Base-by-base conservation (phyloP, 1,140 invertebrate species). In the Lordiphosa mommai region DNA sequence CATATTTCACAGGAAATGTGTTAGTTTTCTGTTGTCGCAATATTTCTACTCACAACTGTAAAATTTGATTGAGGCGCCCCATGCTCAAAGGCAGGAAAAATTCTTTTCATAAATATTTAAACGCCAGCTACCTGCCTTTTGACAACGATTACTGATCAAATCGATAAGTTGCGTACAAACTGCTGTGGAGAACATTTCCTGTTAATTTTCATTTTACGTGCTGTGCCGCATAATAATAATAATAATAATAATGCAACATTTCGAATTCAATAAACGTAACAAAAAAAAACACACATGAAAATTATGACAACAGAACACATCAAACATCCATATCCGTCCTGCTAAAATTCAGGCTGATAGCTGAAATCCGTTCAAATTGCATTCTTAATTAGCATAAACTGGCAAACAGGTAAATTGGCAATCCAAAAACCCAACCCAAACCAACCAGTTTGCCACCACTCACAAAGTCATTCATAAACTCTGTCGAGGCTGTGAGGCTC, bases 321-420 rank as follows among this genome's bases (percentile, higher is more conserved):
- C 40, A 43, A 10, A 27, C 10, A 27, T 20, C 13, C 29, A 44
- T 57, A 48, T 57, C 20, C 27, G 30, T 49, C 63, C 48, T 66
- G 61, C 30, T 37, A 65, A 50, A 70, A 65, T 49, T 17, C 29
- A 16, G 32, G 12, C 10, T 29, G 8, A 38, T 49, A 64, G 17
- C 44, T 58, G 5, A 55, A 68, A 72, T 63, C 41, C 36, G 9
- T 29, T 30, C 60, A 70, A 58, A 79, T 79, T 79, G 58, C 56
- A 59, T 51, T 82, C 33, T 70, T 80, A 79, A 82, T 79, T 79
- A 82, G 74, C 73, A 79, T 80, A 69, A 70, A 40, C 59, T 49
- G 37, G 34, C 60, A 58, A 74, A 77, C 61, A 65, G 51, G 67
- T 72, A 77, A 67, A 66, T 72, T 38, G 32, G 12, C 34, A 47